Evolutionary conservation across 1,140 invertebrate genomes (phyloP).

Genomic region (Cecropterus lyciades): DNA sequence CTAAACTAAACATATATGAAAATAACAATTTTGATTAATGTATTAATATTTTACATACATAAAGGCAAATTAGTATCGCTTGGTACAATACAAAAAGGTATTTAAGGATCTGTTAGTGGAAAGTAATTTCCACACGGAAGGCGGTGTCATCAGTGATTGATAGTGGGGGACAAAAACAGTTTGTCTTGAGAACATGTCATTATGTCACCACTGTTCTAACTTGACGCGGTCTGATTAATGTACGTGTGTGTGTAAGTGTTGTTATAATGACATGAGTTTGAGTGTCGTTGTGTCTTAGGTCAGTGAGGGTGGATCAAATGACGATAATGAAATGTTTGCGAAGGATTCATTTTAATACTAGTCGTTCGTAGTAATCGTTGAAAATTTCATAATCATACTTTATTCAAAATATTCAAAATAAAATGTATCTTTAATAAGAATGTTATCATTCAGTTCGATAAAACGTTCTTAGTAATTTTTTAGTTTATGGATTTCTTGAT

Average conservation of each 20-base stretch:
- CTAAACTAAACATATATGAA: no score
- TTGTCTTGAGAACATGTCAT: constrained; percentile 65
- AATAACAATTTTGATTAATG: no score
- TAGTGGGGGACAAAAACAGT: constrained; percentile 65
- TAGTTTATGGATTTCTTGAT: background rate
- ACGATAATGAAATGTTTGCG: no score
- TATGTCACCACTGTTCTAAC: constrained; percentile 61
- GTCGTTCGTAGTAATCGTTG: no score
- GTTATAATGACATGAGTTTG: no score
- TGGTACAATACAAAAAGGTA: constrained; percentile 21
- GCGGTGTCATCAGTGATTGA: constrained; percentile 64
- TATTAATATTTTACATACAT: no score
- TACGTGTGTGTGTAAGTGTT: constrained; percentile 35
- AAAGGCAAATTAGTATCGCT: constrained; percentile 16
- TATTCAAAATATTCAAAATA: no score
- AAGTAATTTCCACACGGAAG: constrained; percentile 72
- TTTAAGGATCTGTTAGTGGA: constrained; percentile 41
- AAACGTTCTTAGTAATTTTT: no score
- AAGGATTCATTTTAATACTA: no score
- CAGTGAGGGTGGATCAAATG: constrained; percentile 1
- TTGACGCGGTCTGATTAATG: constrained; percentile 66
- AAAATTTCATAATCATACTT: no score
- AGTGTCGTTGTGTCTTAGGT: constrained; percentile 32
- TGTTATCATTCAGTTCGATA: no score
- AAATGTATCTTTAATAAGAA: no score